Evolutionary conservation across 2,888 invertebrate genomes (phyloP), one percentile per base, ranked within the genome.

Genomic region (Criorhina ranunculi): DNA sequence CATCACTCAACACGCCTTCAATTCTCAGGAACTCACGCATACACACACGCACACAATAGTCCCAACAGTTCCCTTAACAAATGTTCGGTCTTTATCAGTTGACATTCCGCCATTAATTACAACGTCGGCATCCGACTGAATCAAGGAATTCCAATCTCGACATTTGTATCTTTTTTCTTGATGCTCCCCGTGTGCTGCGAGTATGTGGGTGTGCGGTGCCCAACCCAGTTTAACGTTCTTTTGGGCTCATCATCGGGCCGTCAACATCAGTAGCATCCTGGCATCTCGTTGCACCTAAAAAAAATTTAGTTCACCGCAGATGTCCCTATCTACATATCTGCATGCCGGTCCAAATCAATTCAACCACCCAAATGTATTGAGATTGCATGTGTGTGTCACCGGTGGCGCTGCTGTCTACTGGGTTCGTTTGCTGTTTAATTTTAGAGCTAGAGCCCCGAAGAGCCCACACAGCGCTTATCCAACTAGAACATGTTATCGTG

Each of bases 71-170:
- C 24, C 24, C 24, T 37, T 19, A 60, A 80, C 46, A 72, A 81
- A 72, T 82, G 66, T 77, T 70, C 24, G 24, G 51, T 60, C 59
- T 53, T 82, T 82, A 82, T 82, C 82, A 66, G 70, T 82, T 82
- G 82, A 82, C 72, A 60, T 66, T 78, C 35, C 53, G 59, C 60
- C 77, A 82, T 82, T 82, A 78, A 77, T 82, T 67, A 82, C 64
- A 46, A 33, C 31, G 57, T 31, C 60, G 59, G 17, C 44, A 42
- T 19, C 33, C 46, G 24, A 44, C 33, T 12, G 57, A 55, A 33
- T 44, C 69, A 42, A 55, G 33, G 40, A 40, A 69, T 57, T 69
- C 40, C 44, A 55, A 55, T 69, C 67, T 55, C 55, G 17, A 37
- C 33, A 35, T 44, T 69, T 69, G 69, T 33, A 57, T 55, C 44